These are phyloP conservation scores for Eonycteris spelaea DNA, from an alignment of 2,113 vertebrate species.

Conservation along the genomic window DNA sequence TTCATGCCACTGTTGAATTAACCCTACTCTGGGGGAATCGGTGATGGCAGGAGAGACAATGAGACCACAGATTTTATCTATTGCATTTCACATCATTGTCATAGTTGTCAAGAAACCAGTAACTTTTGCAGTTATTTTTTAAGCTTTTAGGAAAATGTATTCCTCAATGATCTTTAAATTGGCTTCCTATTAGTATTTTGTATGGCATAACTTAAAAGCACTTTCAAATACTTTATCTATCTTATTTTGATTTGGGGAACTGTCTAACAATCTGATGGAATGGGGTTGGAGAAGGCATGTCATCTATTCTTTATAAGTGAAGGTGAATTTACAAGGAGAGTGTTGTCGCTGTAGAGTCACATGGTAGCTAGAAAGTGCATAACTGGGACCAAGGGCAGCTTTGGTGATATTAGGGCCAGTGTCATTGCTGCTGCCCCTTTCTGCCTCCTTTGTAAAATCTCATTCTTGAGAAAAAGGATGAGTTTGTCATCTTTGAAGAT, in stretches of 20 bases:
- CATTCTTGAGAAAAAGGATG: neutral
- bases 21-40: neutral
- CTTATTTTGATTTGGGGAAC: neutral
- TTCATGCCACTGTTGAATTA: neutral
- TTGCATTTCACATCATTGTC: neutral
- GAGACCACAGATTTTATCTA: neutral
- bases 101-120: neutral
- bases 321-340: neutral
- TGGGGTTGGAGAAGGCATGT: neutral
- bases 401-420: neutral
- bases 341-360: neutral
- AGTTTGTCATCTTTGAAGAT: neutral
- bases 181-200: neutral
- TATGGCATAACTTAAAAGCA: neutral
- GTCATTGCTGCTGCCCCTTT: fast-evolving
- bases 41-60: neutral
- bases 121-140: neutral
- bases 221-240: neutral
- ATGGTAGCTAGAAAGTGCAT: neutral
- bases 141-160: neutral
- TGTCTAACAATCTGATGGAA: neutral
- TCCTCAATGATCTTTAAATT: neutral
- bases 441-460: neutral
- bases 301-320: neutral
- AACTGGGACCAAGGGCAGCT: neutral